Percentiles rank a stretch among this genome's conserved stretches.
Evolutionary conservation across 2,888 invertebrate genomes (phyloP).

Genomic region (Exephanes ischioxanthus): DNA sequence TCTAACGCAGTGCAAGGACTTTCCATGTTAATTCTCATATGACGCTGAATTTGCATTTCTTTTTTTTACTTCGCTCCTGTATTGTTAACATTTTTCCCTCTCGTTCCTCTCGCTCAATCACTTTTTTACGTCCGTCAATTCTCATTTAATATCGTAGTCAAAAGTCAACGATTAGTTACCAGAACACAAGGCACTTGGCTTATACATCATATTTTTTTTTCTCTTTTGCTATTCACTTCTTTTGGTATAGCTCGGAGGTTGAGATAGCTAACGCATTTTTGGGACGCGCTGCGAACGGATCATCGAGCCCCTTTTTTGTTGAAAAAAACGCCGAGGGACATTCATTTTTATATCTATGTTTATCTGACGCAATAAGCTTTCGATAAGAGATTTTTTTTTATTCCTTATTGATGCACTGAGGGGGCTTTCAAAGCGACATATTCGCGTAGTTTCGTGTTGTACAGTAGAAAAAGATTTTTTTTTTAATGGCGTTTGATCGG

Average conservation of each 20-base stretch:
- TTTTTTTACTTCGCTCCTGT: constrained; percentile 52
- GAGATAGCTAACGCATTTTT: constrained; percentile 74
- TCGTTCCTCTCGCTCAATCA: constrained; percentile 61
- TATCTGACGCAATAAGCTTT: constrained; percentile 22
- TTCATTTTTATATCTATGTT: constrained; percentile 40
- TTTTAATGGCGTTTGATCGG: constrained; percentile 9
- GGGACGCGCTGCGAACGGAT: constrained; percentile 67
- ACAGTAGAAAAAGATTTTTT: constrained; percentile 57
- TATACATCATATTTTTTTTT: constrained; percentile 80
- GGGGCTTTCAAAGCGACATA: constrained; percentile 38
- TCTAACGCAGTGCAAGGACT: constrained; percentile 32
- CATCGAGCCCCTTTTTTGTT: constrained; percentile 5
- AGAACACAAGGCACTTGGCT: constrained; percentile 85
- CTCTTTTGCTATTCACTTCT: constrained; percentile 62
- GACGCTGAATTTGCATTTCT: constrained; percentile 64
- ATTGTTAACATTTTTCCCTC: constrained; percentile 1
- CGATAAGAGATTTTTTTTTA: constrained; percentile 18
- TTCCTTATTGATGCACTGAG: constrained; percentile 29
- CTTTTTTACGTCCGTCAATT: constrained; percentile 68
- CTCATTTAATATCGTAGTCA: constrained; percentile 77
- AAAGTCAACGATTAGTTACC: constrained; percentile 84
- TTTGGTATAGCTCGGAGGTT: constrained; percentile 78
- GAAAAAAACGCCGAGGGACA: constrained; percentile 49
- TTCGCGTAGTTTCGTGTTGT: constrained; percentile 40
- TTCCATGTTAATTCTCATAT: constrained; percentile 38